Percentiles rank a stretch among this genome's conserved stretches.
phyloP scores from a whole-genome alignment of 2,888 invertebrate genomes.

The Hirtodrosophila histrioides region DNA sequence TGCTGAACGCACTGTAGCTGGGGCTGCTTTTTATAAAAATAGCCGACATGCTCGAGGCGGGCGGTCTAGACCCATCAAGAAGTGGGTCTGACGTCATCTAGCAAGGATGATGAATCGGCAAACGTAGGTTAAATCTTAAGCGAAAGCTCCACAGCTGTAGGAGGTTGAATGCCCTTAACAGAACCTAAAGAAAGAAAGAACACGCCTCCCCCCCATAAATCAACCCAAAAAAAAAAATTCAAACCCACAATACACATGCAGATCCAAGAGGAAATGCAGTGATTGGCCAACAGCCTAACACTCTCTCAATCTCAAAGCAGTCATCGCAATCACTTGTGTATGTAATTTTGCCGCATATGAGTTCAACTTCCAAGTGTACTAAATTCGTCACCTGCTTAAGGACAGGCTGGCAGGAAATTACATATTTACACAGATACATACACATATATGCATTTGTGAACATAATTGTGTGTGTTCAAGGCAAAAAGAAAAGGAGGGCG shows the following conservation, averaged over 20 bases:
- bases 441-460: not conserved
- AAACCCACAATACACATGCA: constrained; percentile 28
- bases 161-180: constrained; percentile 44
- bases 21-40: constrained; percentile 39
- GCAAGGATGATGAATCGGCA: constrained; percentile 42
- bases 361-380: constrained; percentile 10
- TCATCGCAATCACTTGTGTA: constrained; percentile 12
- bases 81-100: constrained; percentile 44
- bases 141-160: constrained; percentile 12
- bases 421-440: constrained; percentile 6
- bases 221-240: constrained; percentile 19
- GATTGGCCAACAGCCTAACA: constrained; percentile 25
- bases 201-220: not conserved
- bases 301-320: constrained; percentile 28
- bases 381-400: constrained; percentile 22
- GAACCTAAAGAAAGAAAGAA: constrained; percentile 25
- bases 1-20: constrained; percentile 30
- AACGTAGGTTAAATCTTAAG: constrained; percentile 12
- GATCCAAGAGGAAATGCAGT: constrained; percentile 19
- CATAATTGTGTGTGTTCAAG: constrained; percentile 3
- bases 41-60: constrained; percentile 31
- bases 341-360: constrained; percentile 9
- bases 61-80: not conserved
- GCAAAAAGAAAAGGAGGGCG: constrained; percentile 30
- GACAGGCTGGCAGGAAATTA: constrained; percentile 32